These are phyloP conservation scores for Octodon degus DNA, from an alignment of 2,113 vertebrate species.

Conservation along the genomic window DNA sequence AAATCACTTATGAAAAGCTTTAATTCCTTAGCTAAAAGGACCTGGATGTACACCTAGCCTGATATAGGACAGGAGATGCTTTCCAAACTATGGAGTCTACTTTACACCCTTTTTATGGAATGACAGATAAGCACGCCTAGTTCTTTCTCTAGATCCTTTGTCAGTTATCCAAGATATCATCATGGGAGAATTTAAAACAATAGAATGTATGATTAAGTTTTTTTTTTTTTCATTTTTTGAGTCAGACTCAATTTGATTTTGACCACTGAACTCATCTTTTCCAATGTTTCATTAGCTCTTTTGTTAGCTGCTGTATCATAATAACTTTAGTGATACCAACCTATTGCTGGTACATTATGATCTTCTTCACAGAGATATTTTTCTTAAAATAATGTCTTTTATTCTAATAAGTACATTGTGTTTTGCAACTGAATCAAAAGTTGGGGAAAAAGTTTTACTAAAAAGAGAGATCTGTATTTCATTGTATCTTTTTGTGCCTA, in stretches of 20 bases:
- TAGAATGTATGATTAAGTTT: constrained; percentile 42
- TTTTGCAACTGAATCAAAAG: constrained; percentile 54
- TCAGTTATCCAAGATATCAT: constrained; percentile 9
- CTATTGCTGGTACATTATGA: constrained; percentile 27
- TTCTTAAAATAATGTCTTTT: constrained; percentile 53
- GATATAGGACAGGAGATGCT: not conserved
- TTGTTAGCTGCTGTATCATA: constrained; percentile 1
- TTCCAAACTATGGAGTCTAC: constrained; percentile 1
- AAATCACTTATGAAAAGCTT: not conserved
- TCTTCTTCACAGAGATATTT: constrained; percentile 50
- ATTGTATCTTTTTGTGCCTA: not conserved
- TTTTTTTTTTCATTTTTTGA: not conserved
- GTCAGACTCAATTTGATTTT: constrained; percentile 50
- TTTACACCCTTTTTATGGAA: constrained; percentile 1
- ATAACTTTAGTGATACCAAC: not conserved
- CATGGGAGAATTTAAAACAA: constrained; percentile 55
- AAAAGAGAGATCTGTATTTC: not conserved
- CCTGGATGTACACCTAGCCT: not conserved
- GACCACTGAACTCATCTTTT: constrained; percentile 42
- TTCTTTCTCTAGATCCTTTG: not conserved
- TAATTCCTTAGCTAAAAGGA: not conserved
- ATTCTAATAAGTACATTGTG: constrained; percentile 54
- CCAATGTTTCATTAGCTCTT: constrained; percentile 49
- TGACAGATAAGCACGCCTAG: not conserved
- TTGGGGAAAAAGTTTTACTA: constrained; percentile 28